Percentiles rank a stretch among this genome's conserved stretches.
Evolutionary conservation across 1,140 invertebrate species (phyloP).

Genomic region (Anagrus nilaparvatae): DNA sequence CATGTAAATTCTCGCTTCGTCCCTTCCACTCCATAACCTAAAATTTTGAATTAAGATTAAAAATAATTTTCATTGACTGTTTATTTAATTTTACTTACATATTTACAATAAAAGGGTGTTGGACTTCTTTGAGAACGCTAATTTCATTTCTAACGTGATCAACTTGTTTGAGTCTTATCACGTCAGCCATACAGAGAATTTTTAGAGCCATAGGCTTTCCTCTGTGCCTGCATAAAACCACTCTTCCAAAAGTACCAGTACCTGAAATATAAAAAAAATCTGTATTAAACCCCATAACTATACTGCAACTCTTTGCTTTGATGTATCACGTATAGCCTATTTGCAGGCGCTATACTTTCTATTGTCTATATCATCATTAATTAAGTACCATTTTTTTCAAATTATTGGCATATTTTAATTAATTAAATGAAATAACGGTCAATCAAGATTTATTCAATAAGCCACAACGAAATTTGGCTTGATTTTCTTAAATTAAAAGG

Average conservation of each 20-base stretch:
- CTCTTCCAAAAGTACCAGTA: constrained; percentile 88
- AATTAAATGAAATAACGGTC: no score
- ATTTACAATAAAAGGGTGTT: constrained; percentile 90
- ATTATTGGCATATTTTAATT: no score
- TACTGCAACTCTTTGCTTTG: no score
- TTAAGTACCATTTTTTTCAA: no score
- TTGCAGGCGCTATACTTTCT: no score
- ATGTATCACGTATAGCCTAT: no score
- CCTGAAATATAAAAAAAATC: no score
- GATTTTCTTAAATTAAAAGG: no score
- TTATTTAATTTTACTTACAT: constrained; percentile 59
- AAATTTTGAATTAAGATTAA: constrained; percentile 21
- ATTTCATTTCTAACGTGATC: constrained; percentile 95
- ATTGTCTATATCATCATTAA: no score
- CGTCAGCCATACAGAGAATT: constrained; percentile 81
- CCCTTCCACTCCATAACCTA: constrained; percentile 85
- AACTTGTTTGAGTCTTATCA: constrained; percentile 85
- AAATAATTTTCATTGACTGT: not conserved
- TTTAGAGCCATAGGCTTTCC: constrained; percentile 66
- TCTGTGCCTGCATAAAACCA: constrained; percentile 75
- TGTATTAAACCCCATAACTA: no score
- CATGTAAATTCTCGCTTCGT: constrained; percentile 84
- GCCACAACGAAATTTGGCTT: no score
- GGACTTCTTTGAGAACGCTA: constrained; percentile 74
- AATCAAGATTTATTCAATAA: no score